phyloP scores from a whole-genome alignment of 2,888 invertebrate genomes.

The Biston stratarius region DNA sequence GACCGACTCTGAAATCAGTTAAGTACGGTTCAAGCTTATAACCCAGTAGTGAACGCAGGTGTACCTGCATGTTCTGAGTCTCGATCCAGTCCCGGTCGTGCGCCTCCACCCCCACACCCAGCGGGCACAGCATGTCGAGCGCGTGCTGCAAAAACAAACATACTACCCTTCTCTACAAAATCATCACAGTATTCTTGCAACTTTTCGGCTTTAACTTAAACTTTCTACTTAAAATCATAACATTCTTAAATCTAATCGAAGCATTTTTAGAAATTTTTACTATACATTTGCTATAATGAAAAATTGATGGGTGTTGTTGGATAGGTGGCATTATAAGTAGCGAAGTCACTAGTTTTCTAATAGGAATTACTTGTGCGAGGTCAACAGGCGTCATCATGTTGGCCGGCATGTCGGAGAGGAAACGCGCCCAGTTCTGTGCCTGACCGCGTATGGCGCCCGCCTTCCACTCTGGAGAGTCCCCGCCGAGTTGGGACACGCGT shows the following conservation, averaged over 20 bases:
- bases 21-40: no score
- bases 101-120: slow-evolving; percentile 82
- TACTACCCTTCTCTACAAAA: neutral
- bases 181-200: neutral
- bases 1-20: no score
- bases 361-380: slow-evolving; percentile 84
- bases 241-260: no score
- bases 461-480: slow-evolving; percentile 73
- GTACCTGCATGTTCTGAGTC: slow-evolving; percentile 85
- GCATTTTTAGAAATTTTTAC: no score
- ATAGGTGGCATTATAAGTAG: no score
- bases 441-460: slow-evolving; percentile 88
- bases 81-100: slow-evolving; percentile 89
- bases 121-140: slow-evolving; percentile 88
- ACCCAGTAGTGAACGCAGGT: no score
- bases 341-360: no score
- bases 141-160: slow-evolving; percentile 63
- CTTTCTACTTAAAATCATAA: no score
- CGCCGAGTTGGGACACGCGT: slow-evolving; percentile 46
- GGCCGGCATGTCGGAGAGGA: slow-evolving; percentile 91
- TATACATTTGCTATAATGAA: no score
- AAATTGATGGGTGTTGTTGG: no score
- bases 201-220: no score
- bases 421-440: slow-evolving; percentile 92
- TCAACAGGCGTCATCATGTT: slow-evolving; percentile 92